A percentile compares a stretch with the other conserved stretches of the same genome.
Evolutionary conservation across 2,888 invertebrate genomes (phyloP).

Genomic region (Macrophya annulata): DNA sequence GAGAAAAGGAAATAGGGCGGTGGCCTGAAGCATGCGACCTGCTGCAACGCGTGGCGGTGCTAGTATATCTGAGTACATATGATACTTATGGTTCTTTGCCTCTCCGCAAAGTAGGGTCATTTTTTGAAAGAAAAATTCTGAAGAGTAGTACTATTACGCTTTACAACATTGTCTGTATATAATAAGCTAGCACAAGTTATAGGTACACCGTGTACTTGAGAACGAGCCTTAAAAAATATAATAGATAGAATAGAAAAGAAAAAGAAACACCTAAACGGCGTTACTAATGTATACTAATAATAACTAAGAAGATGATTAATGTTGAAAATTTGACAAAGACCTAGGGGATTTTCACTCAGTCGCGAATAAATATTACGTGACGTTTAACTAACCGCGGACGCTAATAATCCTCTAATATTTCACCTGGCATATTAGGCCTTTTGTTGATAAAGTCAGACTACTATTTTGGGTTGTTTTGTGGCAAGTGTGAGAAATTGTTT

Average conservation of each 20-base stretch:
- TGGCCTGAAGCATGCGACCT: neutral
- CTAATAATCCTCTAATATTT: slow-evolving; percentile 50
- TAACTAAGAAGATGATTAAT: slow-evolving; percentile 11
- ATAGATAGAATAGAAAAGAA: neutral
- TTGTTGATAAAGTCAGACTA: slow-evolving; percentile 46
- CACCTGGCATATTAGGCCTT: slow-evolving; percentile 50
- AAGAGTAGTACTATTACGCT: neutral
- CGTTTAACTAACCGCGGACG: slow-evolving; percentile 29
- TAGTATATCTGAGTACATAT: neutral
- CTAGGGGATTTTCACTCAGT: slow-evolving; percentile 18
- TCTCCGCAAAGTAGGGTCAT: neutral
- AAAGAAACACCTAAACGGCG: neutral
- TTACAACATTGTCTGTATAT: neutral
- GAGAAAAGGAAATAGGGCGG: neutral
- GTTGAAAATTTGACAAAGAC: slow-evolving; percentile 10
- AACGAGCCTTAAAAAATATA: neutral
- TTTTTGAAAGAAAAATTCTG: neutral
- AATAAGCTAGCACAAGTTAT: neutral
- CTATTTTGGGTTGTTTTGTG: slow-evolving; percentile 49
- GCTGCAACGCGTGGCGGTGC: neutral
- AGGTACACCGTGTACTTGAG: neutral
- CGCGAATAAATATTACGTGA: slow-evolving; percentile 37
- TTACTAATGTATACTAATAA: slow-evolving; percentile 6
- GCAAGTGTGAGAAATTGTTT: slow-evolving; percentile 53
- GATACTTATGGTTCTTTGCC: neutral